phyloP scores from a whole-genome alignment of 2,888 invertebrate species.

The Calephelis perditalis region DNA sequence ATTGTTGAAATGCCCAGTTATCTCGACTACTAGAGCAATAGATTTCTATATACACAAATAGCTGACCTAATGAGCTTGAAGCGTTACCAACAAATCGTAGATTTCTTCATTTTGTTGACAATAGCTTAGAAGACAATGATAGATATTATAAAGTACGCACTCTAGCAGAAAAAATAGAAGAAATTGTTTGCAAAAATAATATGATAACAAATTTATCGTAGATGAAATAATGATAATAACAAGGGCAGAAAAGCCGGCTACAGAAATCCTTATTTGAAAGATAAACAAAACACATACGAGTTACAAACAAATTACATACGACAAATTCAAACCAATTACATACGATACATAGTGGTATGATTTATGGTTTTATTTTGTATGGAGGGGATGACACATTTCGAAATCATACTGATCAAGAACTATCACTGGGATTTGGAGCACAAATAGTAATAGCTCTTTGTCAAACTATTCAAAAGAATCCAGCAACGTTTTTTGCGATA shows the following conservation, averaged over 20 bases:
- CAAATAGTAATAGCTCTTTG: conserved; percentile 35
- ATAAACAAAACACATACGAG: too few species aligned
- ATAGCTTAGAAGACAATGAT: conserved; percentile 30
- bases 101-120: conserved; percentile 36
- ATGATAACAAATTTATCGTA: too few species aligned
- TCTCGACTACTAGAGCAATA: conserved; percentile 16
- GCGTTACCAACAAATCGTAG: conserved; percentile 33
- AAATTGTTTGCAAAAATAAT: too few species aligned
- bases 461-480: conserved; percentile 22
- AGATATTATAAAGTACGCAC: conserved; percentile 38
- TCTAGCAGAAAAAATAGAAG: conserved; percentile 20
- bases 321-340: too few species aligned
- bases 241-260: too few species aligned
- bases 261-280: too few species aligned
- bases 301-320: too few species aligned
- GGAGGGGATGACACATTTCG: conserved; percentile 39
- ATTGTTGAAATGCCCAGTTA: background rate
- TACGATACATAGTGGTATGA: conserved; percentile 39
- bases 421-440: conserved; percentile 32
- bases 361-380: conserved; percentile 43
- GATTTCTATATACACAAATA: conserved; percentile 28
- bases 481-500: conserved; percentile 11
- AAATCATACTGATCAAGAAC: conserved; percentile 3
- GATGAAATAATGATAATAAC: too few species aligned
- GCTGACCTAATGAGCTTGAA: conserved; percentile 36